Conservation (phyloP, 2,113 vertebrate genomes). For the Scortum barcoo region DNA sequence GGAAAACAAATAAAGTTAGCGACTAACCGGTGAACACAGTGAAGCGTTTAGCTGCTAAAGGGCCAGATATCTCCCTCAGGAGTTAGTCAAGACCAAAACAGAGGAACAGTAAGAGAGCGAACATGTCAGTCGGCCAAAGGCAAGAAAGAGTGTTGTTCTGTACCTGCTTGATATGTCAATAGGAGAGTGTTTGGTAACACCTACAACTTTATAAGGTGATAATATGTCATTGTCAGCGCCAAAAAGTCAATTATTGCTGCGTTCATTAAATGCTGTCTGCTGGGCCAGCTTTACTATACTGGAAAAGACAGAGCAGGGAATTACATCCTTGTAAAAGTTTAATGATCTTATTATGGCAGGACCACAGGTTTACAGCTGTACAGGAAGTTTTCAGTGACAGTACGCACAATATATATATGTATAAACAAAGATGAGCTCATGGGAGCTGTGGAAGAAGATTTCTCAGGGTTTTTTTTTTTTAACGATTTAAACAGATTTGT, state of each 20-base stretch:
- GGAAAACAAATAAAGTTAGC: background rate
- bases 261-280: background rate
- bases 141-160: background rate
- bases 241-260: background rate
- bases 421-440: background rate
- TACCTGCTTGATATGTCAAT: slow-evolving; percentile 3
- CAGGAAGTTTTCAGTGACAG: background rate
- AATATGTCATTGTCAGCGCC: slow-evolving; percentile 25
- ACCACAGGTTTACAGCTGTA: slow-evolving; percentile 13
- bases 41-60: background rate
- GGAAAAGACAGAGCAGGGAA: slow-evolving; percentile 1
- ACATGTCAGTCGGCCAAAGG: background rate
- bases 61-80: background rate
- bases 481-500: background rate
- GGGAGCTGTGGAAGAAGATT: background rate
- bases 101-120: background rate
- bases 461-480: background rate
- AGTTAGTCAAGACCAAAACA: background rate
- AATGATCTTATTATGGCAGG: slow-evolving; percentile 25
- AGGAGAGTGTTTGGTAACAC: background rate
- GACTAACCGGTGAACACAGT: background rate
- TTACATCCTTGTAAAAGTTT: slow-evolving; percentile 50
- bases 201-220: slow-evolving; percentile 53
- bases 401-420: background rate
- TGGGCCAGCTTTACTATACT: background rate